Conservation (phyloP, 2,113 vertebrate genomes). For the Motacilla tschutschensis region DNA sequence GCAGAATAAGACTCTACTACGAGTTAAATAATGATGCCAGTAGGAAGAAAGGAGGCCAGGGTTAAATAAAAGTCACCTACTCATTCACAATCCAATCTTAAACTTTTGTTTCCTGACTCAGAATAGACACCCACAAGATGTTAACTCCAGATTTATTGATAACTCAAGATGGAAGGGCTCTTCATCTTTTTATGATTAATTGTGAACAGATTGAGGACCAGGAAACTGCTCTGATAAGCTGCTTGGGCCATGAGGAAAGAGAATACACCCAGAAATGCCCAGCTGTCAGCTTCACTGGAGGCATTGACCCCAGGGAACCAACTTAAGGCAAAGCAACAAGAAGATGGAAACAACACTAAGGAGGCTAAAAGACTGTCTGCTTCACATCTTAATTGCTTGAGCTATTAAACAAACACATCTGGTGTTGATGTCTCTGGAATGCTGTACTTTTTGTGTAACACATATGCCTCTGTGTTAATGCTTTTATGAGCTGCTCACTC, state of each 20-base stretch:
- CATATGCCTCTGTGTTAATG: background rate
- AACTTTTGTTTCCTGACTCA: background rate
- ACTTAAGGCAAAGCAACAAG: background rate
- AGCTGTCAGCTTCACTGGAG: background rate
- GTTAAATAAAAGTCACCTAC: background rate
- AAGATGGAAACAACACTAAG: background rate
- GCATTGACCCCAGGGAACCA: background rate
- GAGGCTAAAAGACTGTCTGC: constrained; percentile 4
- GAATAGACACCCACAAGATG: background rate
- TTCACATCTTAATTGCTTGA: constrained; percentile 41
- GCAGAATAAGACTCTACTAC: background rate
- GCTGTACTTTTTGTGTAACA: constrained; percentile 2
- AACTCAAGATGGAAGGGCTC: background rate
- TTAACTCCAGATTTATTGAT: background rate
- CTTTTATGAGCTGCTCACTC: background rate
- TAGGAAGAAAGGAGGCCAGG: background rate
- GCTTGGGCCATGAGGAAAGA: background rate
- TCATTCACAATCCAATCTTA: background rate
- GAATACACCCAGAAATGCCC: background rate
- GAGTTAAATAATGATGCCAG: background rate
- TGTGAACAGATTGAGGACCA: background rate
- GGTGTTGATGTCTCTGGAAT: constrained; percentile 25
- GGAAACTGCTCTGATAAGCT: background rate
- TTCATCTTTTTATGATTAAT: constrained; percentile 26
- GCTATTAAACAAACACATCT: constrained; percentile 55